Percentiles rank a stretch among this genome's conserved stretches.
phyloP scores from a whole-genome alignment of 2,888 invertebrate species.

The Caenorhabditis auriculariae region DNA sequence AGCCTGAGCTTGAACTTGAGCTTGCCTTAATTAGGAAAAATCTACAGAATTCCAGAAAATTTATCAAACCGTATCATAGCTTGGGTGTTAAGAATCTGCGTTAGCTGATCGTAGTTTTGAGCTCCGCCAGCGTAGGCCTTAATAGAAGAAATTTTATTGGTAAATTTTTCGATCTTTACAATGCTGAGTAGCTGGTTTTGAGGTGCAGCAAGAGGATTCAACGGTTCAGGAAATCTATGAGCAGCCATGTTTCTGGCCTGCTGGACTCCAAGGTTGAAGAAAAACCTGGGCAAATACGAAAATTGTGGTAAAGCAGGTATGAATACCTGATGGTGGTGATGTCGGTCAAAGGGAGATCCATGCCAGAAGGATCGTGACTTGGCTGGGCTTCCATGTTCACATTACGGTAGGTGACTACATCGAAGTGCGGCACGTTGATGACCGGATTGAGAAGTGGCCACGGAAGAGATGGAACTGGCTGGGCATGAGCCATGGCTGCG shows the following conservation, averaged over 20 bases:
- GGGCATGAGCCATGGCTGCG: too few species aligned
- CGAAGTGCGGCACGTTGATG: slow-evolving; percentile 52
- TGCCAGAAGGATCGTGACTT: slow-evolving; percentile 47
- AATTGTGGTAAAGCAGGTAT: not conserved
- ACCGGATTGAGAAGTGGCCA: slow-evolving; percentile 52
- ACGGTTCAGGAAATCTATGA: not conserved
- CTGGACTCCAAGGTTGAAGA: slow-evolving; percentile 59
- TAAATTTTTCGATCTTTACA: too few species aligned
- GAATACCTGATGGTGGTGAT: slow-evolving; percentile 49
- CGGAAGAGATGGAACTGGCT: slow-evolving; percentile 33
- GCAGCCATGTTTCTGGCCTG: slow-evolving; percentile 45
- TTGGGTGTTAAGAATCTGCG: too few species aligned
- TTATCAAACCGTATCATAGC: too few species aligned
- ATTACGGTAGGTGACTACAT: slow-evolving; percentile 41
- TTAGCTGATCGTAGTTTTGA: too few species aligned
- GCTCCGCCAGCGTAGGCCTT: too few species aligned
- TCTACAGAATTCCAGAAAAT: too few species aligned
- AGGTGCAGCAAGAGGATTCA: too few species aligned
- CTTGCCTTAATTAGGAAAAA: too few species aligned
- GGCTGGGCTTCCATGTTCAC: slow-evolving; percentile 55
- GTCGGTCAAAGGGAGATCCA: slow-evolving; percentile 56
- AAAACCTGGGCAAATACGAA: slow-evolving; percentile 32
- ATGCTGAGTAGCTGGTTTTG: too few species aligned
- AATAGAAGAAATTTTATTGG: too few species aligned
- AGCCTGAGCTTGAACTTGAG: too few species aligned